Conservation (phyloP, 2,888 invertebrate species). For the Maniola hyperantus region DNA sequence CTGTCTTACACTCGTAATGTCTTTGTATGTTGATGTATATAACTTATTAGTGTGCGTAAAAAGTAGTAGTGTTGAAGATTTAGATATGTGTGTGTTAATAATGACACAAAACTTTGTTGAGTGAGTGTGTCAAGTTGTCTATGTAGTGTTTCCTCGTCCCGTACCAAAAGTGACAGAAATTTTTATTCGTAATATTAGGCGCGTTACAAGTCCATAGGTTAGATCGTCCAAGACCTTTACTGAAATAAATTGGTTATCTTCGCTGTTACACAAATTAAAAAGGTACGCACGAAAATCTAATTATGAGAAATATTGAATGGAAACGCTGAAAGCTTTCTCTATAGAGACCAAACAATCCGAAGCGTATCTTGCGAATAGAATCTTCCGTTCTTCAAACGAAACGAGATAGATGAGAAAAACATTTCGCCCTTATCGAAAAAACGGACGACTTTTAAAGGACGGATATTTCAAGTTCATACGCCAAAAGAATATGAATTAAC, state of each 20-base stretch:
- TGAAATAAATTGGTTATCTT: background rate
- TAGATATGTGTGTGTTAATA: too few relatives aligned
- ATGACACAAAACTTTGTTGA: too few relatives aligned
- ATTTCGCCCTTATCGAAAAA: constrained; percentile 19
- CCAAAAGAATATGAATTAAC: constrained; percentile 7
- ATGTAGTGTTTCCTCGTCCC: too few relatives aligned
- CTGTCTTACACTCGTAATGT: too few relatives aligned
- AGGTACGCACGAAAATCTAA: constrained; percentile 16
- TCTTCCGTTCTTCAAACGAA: constrained; percentile 25
- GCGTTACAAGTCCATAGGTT: too few relatives aligned
- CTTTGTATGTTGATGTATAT: too few relatives aligned
- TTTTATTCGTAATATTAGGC: too few relatives aligned
- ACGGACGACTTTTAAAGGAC: background rate
- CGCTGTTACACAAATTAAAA: background rate
- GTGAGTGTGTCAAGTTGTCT: too few relatives aligned
- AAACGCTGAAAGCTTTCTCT: constrained; percentile 26
- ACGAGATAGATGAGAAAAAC: constrained; percentile 15
- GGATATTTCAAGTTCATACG: background rate
- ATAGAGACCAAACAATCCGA: constrained; percentile 26
- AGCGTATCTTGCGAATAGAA: constrained; percentile 15
- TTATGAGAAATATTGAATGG: constrained; percentile 32
- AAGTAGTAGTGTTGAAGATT: too few relatives aligned
- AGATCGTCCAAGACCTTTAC: too few relatives aligned
- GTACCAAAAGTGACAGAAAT: too few relatives aligned
- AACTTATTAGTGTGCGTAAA: too few relatives aligned